Conservation (phyloP, 1,140 invertebrate species). For the Dolichoris vasculosae region DNA sequence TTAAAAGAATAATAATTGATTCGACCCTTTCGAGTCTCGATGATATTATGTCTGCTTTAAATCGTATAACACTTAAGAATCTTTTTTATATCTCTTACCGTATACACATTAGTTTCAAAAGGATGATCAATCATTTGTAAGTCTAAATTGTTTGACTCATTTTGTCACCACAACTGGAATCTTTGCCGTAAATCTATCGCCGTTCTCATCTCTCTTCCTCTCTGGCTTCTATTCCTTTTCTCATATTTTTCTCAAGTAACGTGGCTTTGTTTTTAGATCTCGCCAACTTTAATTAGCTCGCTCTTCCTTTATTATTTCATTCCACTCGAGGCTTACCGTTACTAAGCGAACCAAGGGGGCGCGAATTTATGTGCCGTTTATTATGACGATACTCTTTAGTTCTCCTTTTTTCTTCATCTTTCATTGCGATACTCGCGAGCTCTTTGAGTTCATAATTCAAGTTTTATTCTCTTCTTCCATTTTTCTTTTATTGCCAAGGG, state of each 20-base stretch:
- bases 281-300: conserved; percentile 52
- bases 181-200: not conserved
- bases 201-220: not conserved
- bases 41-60: not conserved
- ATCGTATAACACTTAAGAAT: not conserved
- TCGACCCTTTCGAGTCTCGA: not conserved
- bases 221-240: conserved; percentile 48
- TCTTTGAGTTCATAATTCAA: conserved; percentile 38
- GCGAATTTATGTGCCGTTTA: conserved; percentile 48
- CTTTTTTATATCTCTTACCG: not conserved
- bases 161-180: not conserved
- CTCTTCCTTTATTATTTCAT: conserved; percentile 30
- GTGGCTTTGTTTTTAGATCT: conserved; percentile 39
- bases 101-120: not conserved
- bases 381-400: conserved; percentile 8
- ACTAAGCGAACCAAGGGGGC: conserved; percentile 11
- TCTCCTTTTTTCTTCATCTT: not conserved
- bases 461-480: not conserved
- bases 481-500: not conserved
- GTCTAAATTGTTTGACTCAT: not conserved
- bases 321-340: not conserved
- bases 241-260: not conserved
- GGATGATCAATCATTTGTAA: conserved; percentile 4
- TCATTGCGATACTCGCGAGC: not conserved
- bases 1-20: not conserved